These are phyloP conservation scores for Macrosoma leucophasiata DNA, from an alignment of 2,888 invertebrate genomes.

Conservation along the genomic window DNA sequence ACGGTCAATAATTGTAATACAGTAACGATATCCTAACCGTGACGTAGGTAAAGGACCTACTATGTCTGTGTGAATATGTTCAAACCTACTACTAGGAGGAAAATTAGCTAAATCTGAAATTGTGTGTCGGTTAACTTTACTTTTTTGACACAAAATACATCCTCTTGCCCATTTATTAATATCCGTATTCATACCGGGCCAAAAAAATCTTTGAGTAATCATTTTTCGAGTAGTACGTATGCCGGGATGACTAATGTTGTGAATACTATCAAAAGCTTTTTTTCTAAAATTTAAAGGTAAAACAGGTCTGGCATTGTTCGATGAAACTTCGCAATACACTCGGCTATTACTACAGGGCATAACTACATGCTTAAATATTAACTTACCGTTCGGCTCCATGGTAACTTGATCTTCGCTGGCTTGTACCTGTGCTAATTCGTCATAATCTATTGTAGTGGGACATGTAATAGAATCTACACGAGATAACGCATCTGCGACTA, in stretches of 20 bases:
- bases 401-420: background rate
- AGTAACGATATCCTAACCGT: slow-evolving; percentile 18
- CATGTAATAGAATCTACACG: slow-evolving; percentile 15
- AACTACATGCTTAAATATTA: background rate
- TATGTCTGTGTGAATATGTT: slow-evolving; percentile 18
- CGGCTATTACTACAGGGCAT: background rate
- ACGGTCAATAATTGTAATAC: slow-evolving; percentile 21
- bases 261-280: slow-evolving; percentile 4
- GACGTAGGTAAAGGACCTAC: slow-evolving; percentile 14
- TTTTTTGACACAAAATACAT: background rate
- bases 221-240: background rate
- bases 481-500: slow-evolving; percentile 32
- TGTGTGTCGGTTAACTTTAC: slow-evolving; percentile 14
- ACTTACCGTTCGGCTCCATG: background rate
- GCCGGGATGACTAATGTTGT: slow-evolving; percentile 1
- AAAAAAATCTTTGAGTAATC: background rate
- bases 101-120: slow-evolving; percentile 4
- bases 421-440: background rate
- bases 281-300: slow-evolving; percentile 1
- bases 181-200: slow-evolving; percentile 2
- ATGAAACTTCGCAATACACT: slow-evolving; percentile 11
- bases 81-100: slow-evolving; percentile 8
- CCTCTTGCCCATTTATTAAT: background rate
- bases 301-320: slow-evolving; percentile 1
- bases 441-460: background rate